phyloP scores from a whole-genome alignment of 2,888 invertebrate species.

The Portevinia maculata region DNA sequence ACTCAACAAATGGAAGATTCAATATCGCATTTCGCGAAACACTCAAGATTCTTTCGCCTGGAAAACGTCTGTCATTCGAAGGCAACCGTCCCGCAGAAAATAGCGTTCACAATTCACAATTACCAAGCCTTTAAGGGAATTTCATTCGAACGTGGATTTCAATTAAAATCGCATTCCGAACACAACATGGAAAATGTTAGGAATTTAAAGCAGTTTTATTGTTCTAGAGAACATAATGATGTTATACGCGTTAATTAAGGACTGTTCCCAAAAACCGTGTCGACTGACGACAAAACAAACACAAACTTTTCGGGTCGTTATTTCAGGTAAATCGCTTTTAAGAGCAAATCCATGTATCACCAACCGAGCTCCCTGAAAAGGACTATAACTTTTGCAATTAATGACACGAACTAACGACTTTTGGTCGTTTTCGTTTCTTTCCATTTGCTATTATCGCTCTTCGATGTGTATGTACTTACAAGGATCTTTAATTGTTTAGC shows the following conservation, averaged over 20 bases:
- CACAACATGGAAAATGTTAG: not conserved
- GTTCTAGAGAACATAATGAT: constrained; percentile 1
- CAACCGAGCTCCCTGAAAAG: not conserved
- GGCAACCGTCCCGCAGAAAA: too few species aligned
- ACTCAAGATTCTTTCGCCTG: too few species aligned
- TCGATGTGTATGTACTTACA: not conserved
- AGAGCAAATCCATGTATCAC: constrained; percentile 26
- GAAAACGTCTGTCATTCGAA: too few species aligned
- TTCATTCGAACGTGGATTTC: not conserved
- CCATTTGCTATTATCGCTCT: not conserved
- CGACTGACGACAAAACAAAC: not conserved
- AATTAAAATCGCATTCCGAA: not conserved
- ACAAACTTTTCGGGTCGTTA: constrained; percentile 23
- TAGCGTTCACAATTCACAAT: not conserved
- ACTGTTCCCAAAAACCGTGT: constrained; percentile 7
- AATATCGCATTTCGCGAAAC: too few species aligned
- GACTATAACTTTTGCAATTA: constrained; percentile 36
- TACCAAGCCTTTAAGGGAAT: not conserved
- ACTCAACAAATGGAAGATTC: too few species aligned
- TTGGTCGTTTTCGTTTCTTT: not conserved
- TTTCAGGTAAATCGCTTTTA: constrained; percentile 39
- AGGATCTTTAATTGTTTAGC: constrained; percentile 32
- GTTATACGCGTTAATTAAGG: constrained; percentile 29
- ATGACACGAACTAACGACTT: constrained; percentile 34
- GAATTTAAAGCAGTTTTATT: constrained; percentile 8